Percentiles rank a stretch among this genome's conserved stretches.
Evolutionary conservation across 2,797 vertebrate species (phyloP).

Genomic region (Lutjanus campechanus): DNA sequence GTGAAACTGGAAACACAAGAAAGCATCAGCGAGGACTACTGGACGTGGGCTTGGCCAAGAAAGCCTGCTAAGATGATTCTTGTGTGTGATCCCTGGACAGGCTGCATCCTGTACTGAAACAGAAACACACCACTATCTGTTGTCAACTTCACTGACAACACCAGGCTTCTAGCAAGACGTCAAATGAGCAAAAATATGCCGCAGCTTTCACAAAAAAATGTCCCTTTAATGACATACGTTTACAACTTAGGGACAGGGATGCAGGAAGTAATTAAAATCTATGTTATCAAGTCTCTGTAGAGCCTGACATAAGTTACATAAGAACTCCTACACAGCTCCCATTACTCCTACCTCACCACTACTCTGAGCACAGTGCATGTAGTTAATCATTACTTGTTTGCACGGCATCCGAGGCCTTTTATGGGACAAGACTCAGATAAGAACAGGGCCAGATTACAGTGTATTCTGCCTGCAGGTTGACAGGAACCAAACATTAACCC

Average conservation of each 20-base stretch:
- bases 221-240: slow-evolving; percentile 7
- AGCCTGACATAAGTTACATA: slow-evolving; percentile 22
- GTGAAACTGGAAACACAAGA: slow-evolving; percentile 12
- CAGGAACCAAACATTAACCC: slow-evolving; percentile 51
- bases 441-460: slow-evolving; percentile 34
- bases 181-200: slow-evolving; percentile 23
- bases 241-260: slow-evolving; percentile 3
- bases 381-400: slow-evolving; percentile 48
- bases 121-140: not conserved
- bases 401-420: slow-evolving; percentile 41
- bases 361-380: slow-evolving; percentile 19
- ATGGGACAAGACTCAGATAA: slow-evolving; percentile 43
- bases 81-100: slow-evolving; percentile 33
- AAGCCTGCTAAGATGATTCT: not conserved
- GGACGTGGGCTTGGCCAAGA: not conserved
- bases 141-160: slow-evolving; percentile 9
- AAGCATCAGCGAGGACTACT: not conserved
- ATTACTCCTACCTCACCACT: slow-evolving; percentile 27
- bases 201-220: slow-evolving; percentile 8
- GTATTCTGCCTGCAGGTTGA: slow-evolving; percentile 36
- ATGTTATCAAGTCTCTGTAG: slow-evolving; percentile 27
- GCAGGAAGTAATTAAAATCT: slow-evolving; percentile 29
- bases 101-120: slow-evolving; percentile 29
- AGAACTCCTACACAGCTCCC: slow-evolving; percentile 11
- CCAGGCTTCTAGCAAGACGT: not conserved